Evolutionary conservation across 2,888 invertebrate genomes (phyloP), one percentile per base, ranked within the genome.

Genomic region (Alentia gelatinosa): DNA sequence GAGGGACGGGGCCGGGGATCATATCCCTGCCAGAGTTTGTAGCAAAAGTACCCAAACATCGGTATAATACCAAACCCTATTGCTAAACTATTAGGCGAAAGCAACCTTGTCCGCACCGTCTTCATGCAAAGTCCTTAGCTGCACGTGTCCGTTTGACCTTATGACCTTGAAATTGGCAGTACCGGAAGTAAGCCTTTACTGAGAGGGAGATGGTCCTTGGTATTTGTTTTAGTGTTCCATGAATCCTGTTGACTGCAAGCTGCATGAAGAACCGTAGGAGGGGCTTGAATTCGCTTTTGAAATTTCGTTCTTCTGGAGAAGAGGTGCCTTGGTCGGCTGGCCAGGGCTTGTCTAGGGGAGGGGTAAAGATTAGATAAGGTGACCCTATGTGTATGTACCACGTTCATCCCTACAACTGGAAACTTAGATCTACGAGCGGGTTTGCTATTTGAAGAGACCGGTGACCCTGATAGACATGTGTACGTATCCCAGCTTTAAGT

Each of bases 241-340:
- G n/a, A n/a, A n/a, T n/a, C n/a, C n/a, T n/a, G n/a, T n/a, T n/a
- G n/a, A n/a, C n/a, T n/a, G n/a, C n/a, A n/a, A 47, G 47, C 47
- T 47, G 47, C 47, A 47, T 47, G 47, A 47, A 47, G 47, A 47
- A 19, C 5, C 5, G 12, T 63, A n/a, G 63, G 26, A 63, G 63
- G 63, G 75, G 75, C n/a, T 35, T 30, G 35, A 75, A 5, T 7
- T 75, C 9, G 75, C 75, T 75, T 75, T 12, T 7, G 23, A 12
- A 35, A 33, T 75, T 75, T 75, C 75, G 35, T 26, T 75, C 75
- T 75, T 75, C 75, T 30, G 75, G 30, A 75, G 75, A 35, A 75
- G 75, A 75, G 75, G 9, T 63, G 5, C n/a, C 12, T 63, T 63
- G 63, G 19, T 63, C n/a, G 63, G 12, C 12, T 63, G 63, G n/a